Conservation (phyloP, 1,140 invertebrate genomes). For the Panagrolaimus sp. region DNA sequence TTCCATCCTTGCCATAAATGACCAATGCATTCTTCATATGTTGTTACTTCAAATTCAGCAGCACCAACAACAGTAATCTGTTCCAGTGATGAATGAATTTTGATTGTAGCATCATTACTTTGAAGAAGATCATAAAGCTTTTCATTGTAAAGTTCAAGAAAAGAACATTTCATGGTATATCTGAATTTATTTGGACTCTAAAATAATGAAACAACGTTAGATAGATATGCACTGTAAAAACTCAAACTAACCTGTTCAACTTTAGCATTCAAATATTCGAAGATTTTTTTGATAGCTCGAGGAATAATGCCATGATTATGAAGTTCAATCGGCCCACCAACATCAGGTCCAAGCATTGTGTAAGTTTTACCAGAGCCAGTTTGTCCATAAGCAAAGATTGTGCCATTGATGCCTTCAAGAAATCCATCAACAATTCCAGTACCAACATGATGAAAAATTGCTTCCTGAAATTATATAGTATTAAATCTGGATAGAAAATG, state of each 20-base stretch:
- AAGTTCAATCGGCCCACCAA: neutral
- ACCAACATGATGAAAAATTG: neutral
- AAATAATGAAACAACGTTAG: neutral
- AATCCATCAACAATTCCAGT: slow-evolving; percentile 1
- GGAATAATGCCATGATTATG: neutral
- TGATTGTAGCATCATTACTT: neutral
- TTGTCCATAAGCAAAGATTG: slow-evolving; percentile 14
- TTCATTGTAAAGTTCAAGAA: slow-evolving; percentile 8
- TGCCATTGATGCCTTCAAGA: slow-evolving; percentile 3
- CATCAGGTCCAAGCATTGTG: slow-evolving; percentile 11
- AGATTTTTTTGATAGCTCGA: neutral
- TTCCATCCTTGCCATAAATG: neutral
- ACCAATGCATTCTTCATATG: neutral
- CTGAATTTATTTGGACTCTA: too few relatives aligned
- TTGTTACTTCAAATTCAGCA: neutral
- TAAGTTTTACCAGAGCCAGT: slow-evolving; percentile 13
- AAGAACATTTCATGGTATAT: neutral
- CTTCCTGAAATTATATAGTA: neutral
- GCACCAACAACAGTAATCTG: neutral
- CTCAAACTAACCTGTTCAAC: neutral
- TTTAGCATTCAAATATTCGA: neutral
- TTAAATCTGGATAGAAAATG: neutral
- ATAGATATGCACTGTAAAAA: too few relatives aligned
- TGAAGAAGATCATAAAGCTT: neutral
- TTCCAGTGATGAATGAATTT: neutral